Evolutionary conservation across 2,113 vertebrate genomes (phyloP).

Genomic region (Panthera leo): DNA sequence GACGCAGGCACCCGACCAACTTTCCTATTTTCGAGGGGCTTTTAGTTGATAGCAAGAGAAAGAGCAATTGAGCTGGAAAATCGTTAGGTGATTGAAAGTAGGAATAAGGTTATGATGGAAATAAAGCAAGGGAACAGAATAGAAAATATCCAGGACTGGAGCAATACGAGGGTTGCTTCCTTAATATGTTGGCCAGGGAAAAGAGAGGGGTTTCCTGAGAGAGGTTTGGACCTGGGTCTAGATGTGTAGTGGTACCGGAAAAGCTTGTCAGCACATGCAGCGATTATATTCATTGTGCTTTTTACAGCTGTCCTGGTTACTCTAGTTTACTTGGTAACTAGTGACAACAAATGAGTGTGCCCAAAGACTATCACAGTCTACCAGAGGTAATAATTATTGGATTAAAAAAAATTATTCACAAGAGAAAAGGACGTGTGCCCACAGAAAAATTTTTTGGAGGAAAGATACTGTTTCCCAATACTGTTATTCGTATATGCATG

Average conservation of each 20-base stretch:
- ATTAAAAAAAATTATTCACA: neutral
- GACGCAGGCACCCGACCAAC: too few species aligned
- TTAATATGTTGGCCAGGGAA: neutral
- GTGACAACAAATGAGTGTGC: neutral
- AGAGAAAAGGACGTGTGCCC: neutral
- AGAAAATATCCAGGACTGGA: neutral
- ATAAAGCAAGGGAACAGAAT: neutral
- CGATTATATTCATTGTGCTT: neutral
- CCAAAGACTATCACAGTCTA: neutral
- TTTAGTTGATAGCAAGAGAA: neutral
- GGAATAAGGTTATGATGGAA: neutral
- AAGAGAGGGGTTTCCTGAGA: neutral
- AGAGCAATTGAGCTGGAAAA: neutral
- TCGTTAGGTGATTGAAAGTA: neutral
- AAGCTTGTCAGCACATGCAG: neutral
- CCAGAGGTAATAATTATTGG: neutral
- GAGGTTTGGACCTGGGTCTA: neutral
- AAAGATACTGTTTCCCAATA: neutral
- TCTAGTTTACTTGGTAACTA: neutral
- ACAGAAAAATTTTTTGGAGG: neutral
- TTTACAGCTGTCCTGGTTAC: neutral
- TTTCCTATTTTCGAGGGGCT: neutral
- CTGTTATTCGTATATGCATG: neutral
- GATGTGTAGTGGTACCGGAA: neutral
- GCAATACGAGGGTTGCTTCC: neutral